A percentile compares a stretch with the other conserved stretches of the same genome.
phyloP scores from a whole-genome alignment of 2,888 invertebrate species.

The Caenorhabditis sp. region DNA sequence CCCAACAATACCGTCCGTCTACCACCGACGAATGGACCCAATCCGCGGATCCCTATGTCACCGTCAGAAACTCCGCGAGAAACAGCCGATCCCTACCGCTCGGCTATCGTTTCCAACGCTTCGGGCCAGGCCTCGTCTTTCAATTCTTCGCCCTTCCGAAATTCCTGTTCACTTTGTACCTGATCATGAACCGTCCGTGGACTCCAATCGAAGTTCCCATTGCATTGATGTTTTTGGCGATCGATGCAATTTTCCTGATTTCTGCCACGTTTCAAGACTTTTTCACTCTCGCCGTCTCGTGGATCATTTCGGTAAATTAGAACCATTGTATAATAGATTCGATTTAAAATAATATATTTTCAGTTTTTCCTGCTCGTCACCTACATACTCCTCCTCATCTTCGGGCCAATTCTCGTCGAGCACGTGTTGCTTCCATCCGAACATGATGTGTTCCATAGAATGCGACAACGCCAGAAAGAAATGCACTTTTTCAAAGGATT shows the following conservation, averaged over 20 bases:
- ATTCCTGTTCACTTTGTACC: background rate
- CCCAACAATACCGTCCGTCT: too few relatives aligned
- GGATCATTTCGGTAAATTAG: slow-evolving; percentile 7
- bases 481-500: background rate
- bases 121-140: slow-evolving; percentile 7
- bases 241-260: background rate
- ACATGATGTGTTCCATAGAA: slow-evolving; percentile 1
- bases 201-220: slow-evolving; percentile 3
- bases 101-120: slow-evolving; percentile 5
- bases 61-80: too few relatives aligned
- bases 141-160: slow-evolving; percentile 12
- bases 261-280: slow-evolving; percentile 2
- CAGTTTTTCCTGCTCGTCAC: background rate
- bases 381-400: background rate
- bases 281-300: slow-evolving; percentile 1
- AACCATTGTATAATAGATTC: background rate
- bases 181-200: background rate
- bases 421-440: too few relatives aligned
- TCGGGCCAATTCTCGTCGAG: slow-evolving; percentile 4
- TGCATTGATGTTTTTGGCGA: background rate
- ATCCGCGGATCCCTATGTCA: too few relatives aligned
- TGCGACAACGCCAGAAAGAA: background rate
- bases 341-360: background rate
- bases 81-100: too few relatives aligned
- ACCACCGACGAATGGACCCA: too few relatives aligned